Evolutionary conservation across 2,797 vertebrate species (phyloP).

Genomic region (Helicolenus hilgendorfi): DNA sequence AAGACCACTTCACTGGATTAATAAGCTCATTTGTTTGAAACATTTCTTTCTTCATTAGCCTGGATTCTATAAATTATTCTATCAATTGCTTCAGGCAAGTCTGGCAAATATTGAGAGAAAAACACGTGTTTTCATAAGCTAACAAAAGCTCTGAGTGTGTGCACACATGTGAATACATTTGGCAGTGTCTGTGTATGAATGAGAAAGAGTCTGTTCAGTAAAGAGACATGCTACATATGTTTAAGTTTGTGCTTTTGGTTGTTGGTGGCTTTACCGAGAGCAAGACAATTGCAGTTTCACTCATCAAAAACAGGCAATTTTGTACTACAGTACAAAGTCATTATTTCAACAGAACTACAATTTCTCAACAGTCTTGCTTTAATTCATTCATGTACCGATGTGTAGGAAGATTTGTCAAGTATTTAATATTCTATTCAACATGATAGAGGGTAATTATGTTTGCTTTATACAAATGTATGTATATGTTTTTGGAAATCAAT

Average conservation of each 20-base stretch:
- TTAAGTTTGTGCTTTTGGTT: not conserved
- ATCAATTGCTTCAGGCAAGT: constrained; percentile 39
- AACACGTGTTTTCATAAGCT: constrained; percentile 16
- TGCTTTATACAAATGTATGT: not conserved
- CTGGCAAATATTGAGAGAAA: constrained; percentile 24
- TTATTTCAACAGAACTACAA: too few relatives aligned
- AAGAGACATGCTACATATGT: not conserved
- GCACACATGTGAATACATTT: not conserved
- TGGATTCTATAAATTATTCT: constrained; percentile 60
- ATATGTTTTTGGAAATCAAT: not conserved
- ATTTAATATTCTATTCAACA: too few relatives aligned
- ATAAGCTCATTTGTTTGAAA: constrained; percentile 66
- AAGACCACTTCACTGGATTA: constrained; percentile 54
- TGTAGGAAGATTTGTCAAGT: too few relatives aligned
- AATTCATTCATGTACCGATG: too few relatives aligned
- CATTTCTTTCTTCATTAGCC: constrained; percentile 63
- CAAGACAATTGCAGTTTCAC: too few relatives aligned
- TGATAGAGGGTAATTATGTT: not conserved
- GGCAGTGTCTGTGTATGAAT: not conserved
- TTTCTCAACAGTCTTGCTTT: too few relatives aligned
- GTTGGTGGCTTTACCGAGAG: not conserved
- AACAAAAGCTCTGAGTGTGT: constrained; percentile 7
- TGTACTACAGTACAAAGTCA: too few relatives aligned
- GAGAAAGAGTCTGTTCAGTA: not conserved
- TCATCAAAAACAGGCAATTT: too few relatives aligned